These are phyloP conservation scores for Pygoscelis antarcticus DNA, from an alignment of 2,113 vertebrate genomes.

Conservation along the genomic window DNA sequence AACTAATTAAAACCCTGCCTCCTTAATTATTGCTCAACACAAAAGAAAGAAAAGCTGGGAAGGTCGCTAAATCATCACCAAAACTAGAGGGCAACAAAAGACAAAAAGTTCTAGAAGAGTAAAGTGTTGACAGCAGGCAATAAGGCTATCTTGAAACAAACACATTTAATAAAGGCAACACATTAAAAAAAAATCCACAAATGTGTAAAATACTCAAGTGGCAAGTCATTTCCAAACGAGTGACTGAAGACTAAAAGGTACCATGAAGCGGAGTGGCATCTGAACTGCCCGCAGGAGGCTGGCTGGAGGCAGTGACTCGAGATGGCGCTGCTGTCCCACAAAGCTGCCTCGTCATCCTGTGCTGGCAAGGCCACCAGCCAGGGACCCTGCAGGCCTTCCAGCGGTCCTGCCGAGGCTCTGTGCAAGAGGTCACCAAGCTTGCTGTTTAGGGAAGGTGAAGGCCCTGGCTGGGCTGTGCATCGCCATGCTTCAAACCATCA, in stretches of 20 bases:
- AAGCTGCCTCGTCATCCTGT: neutral
- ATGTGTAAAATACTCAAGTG: neutral
- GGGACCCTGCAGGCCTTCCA: neutral
- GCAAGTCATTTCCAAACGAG: neutral
- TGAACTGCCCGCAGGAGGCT: neutral
- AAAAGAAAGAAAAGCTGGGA: neutral
- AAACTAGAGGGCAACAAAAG: neutral
- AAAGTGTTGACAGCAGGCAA: neutral
- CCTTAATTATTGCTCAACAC: constrained; percentile 12
- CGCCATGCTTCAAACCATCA: neutral
- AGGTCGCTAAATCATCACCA: neutral
- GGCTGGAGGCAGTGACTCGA: neutral
- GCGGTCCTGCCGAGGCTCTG: neutral
- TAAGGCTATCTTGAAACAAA: constrained; percentile 12
- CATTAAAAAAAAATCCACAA: neutral
- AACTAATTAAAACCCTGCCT: neutral
- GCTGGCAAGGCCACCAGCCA: neutral
- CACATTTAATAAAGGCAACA: constrained; percentile 53
- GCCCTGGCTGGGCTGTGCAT: neutral
- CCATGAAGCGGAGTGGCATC: neutral
- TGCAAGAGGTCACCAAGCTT: neutral
- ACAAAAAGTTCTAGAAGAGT: neutral
- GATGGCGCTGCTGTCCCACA: constrained; percentile 33
- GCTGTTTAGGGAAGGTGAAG: neutral
- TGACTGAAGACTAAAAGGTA: neutral